Percentiles rank a stretch among this genome's conserved stretches.
Conservation (phyloP, 2,888 invertebrate genomes). For the Chymomyza amoena region DNA sequence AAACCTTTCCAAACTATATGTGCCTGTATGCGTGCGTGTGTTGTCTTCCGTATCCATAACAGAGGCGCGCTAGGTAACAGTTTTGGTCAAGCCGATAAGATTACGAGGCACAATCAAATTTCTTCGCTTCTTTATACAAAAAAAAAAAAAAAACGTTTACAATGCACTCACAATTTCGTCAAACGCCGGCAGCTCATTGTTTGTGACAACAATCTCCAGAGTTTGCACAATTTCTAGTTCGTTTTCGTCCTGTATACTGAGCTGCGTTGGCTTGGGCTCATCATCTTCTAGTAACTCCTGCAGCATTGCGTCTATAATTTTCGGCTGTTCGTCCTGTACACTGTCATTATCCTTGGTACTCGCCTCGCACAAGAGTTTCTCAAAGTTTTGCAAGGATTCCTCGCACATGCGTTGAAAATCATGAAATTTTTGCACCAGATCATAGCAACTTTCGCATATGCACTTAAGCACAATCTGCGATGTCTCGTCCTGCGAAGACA, state of each 20-base stretch:
- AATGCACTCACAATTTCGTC: constrained; percentile 54
- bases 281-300: neutral
- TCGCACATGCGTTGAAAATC: constrained; percentile 70
- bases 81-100: neutral
- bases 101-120: neutral
- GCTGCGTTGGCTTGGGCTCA: neutral
- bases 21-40: neutral
- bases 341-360: neutral
- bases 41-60: constrained; percentile 31
- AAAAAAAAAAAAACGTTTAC: neutral
- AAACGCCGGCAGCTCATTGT: neutral
- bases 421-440: constrained; percentile 60
- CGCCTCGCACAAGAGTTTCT: constrained; percentile 35
- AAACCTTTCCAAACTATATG: neutral
- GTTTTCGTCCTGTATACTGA: neutral
- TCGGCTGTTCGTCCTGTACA: neutral
- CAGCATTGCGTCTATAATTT: neutral
- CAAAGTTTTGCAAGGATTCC: constrained; percentile 59
- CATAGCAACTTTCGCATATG: constrained; percentile 64
- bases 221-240: neutral
- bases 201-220: neutral
- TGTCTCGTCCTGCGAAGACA: constrained; percentile 29
- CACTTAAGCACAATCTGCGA: constrained; percentile 50
- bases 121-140: neutral
- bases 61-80: neutral